phyloP scores from a whole-genome alignment of 2,888 invertebrate genomes.

The Euzetes globulus region DNA sequence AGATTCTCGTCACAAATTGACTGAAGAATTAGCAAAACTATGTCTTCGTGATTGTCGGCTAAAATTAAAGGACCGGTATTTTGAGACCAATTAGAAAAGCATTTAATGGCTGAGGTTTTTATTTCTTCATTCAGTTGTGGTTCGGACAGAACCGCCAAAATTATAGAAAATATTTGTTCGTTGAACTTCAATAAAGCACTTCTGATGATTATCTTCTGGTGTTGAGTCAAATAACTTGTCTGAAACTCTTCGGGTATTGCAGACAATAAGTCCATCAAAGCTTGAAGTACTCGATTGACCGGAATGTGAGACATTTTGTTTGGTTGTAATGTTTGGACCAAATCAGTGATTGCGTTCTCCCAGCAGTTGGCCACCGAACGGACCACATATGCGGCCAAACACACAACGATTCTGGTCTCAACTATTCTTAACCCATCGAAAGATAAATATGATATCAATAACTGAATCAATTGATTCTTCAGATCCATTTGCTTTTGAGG shows the following conservation, averaged over 20 bases:
- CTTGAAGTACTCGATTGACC: constrained; percentile 57
- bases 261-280: constrained; percentile 71
- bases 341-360: constrained; percentile 64
- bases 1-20: constrained; percentile 47
- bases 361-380: constrained; percentile 57
- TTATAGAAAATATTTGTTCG: constrained; percentile 45
- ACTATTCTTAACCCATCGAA: constrained; percentile 68
- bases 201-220: constrained; percentile 38
- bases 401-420: constrained; percentile 74
- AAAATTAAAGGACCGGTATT: constrained; percentile 50
- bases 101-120: constrained; percentile 45
- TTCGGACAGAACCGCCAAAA: constrained; percentile 43
- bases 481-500: constrained; percentile 66
- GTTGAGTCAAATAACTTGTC: constrained; percentile 37
- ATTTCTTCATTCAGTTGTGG: constrained; percentile 38
- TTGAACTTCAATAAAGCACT: constrained; percentile 39
- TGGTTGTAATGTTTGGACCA: constrained; percentile 60
- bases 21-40: constrained; percentile 46
- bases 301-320: constrained; percentile 54
- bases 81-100: constrained; percentile 57
- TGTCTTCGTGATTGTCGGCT: constrained; percentile 47
- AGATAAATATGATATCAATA: constrained; percentile 65
- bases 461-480: constrained; percentile 67
- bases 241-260: constrained; percentile 71
- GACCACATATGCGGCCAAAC: constrained; percentile 72